Conservation (phyloP, 1,140 invertebrate genomes). For the Paralvinella palmiformis region DNA sequence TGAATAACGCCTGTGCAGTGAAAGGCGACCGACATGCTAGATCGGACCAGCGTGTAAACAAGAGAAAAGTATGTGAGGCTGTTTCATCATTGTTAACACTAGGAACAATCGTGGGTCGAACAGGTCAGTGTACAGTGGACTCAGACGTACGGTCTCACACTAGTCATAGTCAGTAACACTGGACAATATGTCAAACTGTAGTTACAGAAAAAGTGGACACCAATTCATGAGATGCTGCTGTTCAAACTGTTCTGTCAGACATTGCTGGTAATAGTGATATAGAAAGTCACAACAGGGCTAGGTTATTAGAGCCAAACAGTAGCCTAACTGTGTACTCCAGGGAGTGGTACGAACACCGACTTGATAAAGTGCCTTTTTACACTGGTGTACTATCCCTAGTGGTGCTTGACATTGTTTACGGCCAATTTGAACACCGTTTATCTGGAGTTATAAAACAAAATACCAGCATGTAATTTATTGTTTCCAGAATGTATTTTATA, state of each 20-base stretch:
- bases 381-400: neutral
- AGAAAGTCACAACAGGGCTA: neutral
- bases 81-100: constrained; percentile 1
- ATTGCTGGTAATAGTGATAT: neutral
- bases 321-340: neutral
- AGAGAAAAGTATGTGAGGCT: neutral
- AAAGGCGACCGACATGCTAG: too few species aligned
- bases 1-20: too few species aligned
- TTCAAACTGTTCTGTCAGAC: neutral
- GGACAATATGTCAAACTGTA: neutral
- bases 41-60: neutral
- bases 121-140: neutral
- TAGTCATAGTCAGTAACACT: neutral
- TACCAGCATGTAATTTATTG: too few species aligned
- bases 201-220: neutral
- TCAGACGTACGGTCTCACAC: neutral
- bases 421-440: neutral
- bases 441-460: neutral
- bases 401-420: neutral
- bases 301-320: neutral
- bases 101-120: neutral
- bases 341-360: neutral
- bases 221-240: neutral
- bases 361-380: constrained; percentile 1
- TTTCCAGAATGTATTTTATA: too few species aligned